Conservation (phyloP, 2,113 vertebrate species). For the Irena cyanogastra region DNA sequence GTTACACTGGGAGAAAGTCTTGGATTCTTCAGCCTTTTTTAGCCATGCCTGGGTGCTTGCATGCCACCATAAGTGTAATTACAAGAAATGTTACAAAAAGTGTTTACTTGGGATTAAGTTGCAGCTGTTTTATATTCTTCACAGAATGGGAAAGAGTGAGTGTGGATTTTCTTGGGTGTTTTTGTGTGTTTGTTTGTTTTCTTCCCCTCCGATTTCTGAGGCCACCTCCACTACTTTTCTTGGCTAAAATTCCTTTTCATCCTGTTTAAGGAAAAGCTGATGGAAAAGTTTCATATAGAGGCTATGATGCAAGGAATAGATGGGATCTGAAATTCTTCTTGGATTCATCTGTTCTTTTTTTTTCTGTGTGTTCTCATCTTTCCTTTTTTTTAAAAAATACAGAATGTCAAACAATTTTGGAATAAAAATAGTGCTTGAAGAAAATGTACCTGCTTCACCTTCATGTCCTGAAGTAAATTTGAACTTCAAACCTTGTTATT, state of each 20-base stretch:
- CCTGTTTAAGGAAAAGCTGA: background rate
- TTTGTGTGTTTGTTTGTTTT: background rate
- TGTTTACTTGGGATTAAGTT: background rate
- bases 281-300: background rate
- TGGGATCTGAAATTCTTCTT: background rate
- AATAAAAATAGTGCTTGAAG: background rate
- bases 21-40: slow-evolving; percentile 29
- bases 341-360: background rate
- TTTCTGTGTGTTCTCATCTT: background rate
- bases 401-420: background rate
- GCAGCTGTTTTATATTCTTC: background rate
- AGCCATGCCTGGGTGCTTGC: background rate
- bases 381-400: background rate
- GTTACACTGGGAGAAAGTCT: background rate
- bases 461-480: background rate
- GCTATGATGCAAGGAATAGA: background rate
- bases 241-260: background rate
- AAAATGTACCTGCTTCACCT: background rate
- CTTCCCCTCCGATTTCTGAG: background rate
- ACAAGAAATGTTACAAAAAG: background rate
- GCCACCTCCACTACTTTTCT: background rate
- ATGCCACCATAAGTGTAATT: background rate
- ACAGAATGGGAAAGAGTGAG: background rate
- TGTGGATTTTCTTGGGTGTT: background rate
- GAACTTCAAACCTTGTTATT: background rate